Evolutionary conservation across 2,797 vertebrate genomes (phyloP).

Genomic region (Rhabdomys pumilio): DNA sequence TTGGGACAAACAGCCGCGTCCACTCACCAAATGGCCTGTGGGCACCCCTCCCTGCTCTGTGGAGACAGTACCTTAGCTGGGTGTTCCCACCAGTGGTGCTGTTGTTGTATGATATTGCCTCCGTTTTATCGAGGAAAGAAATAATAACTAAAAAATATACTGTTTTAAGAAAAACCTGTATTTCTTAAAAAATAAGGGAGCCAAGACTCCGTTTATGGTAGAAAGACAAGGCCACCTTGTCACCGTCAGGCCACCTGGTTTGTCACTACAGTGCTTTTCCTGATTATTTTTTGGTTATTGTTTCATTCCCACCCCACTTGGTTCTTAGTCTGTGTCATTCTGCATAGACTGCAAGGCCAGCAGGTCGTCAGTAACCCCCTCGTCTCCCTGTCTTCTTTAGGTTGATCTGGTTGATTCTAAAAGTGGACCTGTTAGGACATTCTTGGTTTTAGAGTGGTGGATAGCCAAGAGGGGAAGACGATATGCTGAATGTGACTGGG

Average conservation of each 20-base stretch:
- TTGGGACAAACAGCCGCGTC: not conserved
- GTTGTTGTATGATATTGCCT: slow-evolving; percentile 88
- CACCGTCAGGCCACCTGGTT: not conserved
- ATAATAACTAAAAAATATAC: slow-evolving; percentile 73
- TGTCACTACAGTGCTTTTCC: not conserved
- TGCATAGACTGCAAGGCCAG: slow-evolving; percentile 76
- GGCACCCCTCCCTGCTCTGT: not conserved
- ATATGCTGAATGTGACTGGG: not conserved
- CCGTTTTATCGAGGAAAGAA: slow-evolving; percentile 89
- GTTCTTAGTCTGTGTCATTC: slow-evolving; percentile 66
- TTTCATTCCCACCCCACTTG: slow-evolving; percentile 51
- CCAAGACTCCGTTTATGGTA: slow-evolving; percentile 74
- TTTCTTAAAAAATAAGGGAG: slow-evolving; percentile 84
- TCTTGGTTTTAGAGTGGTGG: slow-evolving; percentile 28
- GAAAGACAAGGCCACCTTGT: slow-evolving; percentile 66
- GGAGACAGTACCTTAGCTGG: slow-evolving; percentile 35
- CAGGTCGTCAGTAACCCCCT: not conserved
- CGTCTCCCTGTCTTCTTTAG: not conserved
- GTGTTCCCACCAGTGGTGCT: slow-evolving; percentile 86
- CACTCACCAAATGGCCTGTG: not conserved
- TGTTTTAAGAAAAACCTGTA: slow-evolving; percentile 57
- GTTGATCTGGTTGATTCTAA: not conserved
- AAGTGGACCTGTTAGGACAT: slow-evolving; percentile 36
- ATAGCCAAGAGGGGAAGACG: not conserved
- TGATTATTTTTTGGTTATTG: not conserved